Evolutionary conservation across 1,140 invertebrate species (phyloP), one percentile per base, ranked within the genome.

Genomic region (Hormaphis cornu): DNA sequence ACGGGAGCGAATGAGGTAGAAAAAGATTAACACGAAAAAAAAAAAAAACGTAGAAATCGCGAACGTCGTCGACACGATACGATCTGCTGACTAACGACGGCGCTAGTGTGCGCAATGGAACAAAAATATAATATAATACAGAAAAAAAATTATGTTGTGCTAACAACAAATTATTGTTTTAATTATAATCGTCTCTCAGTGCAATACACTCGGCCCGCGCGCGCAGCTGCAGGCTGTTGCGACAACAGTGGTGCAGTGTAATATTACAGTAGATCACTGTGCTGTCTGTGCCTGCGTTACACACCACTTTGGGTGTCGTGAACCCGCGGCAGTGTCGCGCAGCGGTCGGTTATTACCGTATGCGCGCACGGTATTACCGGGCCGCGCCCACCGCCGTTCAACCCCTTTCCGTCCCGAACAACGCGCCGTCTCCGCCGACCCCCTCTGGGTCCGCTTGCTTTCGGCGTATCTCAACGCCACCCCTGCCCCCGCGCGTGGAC

Each of bases 101-200:
- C 7, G 50, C 12, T 28, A 52, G 12, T n/a, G n/a, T n/a, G 4
- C n/a, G n/a, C n/a, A n/a, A n/a, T 42, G 16, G 1, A 53, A 53
- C 16, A 10, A 54, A 54, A 54, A 54, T 20, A 54, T 20, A 54
- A 54, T 30, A 54, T 12, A 12, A 42, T 12, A n/a, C 28, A 26
- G 10, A 53, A 54, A 33, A 54, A 16, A 28, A 1, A 26, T n/a
- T n/a, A n/a, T n/a, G n/a, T n/a, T n/a, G n/a, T n/a, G n/a, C n/a
- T n/a, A 46, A 61, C 28, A 58, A 46, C 18, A 61, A 42, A 40
- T 24, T n/a, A 26, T 61, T 28, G 58, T 61, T 37, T 61, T 61
- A 61, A 61, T 40, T 30, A 61, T 61, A 18, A 61, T 61, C 46
- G 24, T 46, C 46, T n/a, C 26, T 28, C 24, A 26, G 58, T 61